phyloP scores from a whole-genome alignment of 2,888 invertebrate species.

The Archaeoteleia sp. region DNA sequence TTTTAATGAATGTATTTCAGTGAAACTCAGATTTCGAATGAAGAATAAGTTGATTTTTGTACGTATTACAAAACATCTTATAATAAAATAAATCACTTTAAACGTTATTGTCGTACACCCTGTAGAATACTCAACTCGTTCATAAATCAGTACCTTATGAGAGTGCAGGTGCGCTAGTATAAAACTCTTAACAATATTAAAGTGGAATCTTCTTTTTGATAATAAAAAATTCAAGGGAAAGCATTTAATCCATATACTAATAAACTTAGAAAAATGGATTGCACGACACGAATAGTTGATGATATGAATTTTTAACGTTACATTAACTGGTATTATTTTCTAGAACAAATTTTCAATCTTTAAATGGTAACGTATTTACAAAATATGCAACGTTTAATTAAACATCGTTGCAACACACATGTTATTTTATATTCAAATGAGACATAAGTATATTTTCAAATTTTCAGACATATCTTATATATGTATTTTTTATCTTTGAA shows the following conservation, averaged over 20 bases:
- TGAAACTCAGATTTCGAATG: no score
- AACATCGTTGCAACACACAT: no score
- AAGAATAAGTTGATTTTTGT: conserved; percentile 43
- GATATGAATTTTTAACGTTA: conserved; percentile 29
- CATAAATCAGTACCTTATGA: conserved; percentile 49
- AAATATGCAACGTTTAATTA: no score
- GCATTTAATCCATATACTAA: conserved; percentile 41
- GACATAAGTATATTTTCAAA: no score
- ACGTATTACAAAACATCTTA: conserved; percentile 45
- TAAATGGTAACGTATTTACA: no score
- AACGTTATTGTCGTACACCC: conserved; percentile 44
- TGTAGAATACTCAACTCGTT: conserved; percentile 44
- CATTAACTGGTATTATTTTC: not conserved
- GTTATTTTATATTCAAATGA: no score
- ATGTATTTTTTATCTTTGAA: no score
- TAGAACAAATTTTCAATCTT: no score
- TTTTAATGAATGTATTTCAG: no score
- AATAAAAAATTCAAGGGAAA: conserved; percentile 44
- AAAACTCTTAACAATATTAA: conserved; percentile 53
- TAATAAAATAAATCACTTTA: conserved; percentile 45
- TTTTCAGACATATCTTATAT: no score
- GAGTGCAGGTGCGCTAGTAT: conserved; percentile 42
- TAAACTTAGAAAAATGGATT: conserved; percentile 28
- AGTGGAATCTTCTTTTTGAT: conserved; percentile 46
- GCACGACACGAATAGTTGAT: conserved; percentile 11